Evolutionary conservation across 2,797 vertebrate species (phyloP).

Genomic region (Ciconia nigra): DNA sequence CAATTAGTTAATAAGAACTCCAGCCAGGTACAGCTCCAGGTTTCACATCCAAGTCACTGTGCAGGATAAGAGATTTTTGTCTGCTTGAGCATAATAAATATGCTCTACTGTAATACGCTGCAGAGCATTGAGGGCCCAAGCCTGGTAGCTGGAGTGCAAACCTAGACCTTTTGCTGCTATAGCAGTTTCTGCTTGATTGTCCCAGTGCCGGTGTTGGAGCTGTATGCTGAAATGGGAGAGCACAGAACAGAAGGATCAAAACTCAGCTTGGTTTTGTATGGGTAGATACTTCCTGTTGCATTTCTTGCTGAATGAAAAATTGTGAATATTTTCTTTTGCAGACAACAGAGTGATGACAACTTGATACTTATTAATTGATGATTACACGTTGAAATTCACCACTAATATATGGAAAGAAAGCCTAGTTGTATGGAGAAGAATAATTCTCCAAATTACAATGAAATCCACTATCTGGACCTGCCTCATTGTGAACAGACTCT

Average conservation of each 20-base stretch:
- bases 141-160: not conserved
- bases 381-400: not conserved
- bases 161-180: not conserved
- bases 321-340: constrained; percentile 18
- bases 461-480: not conserved
- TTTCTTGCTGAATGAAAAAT: not conserved
- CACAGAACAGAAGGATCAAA: not conserved
- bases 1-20: not conserved
- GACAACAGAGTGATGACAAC: constrained; percentile 69
- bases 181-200: not conserved
- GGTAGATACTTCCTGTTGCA: not conserved
- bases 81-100: not conserved
- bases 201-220: not conserved
- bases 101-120: not conserved
- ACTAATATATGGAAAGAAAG: not conserved
- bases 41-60: not conserved
- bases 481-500: not conserved
- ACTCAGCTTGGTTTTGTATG: not conserved
- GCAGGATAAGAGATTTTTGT: not conserved
- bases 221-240: not conserved
- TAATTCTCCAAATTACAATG: not conserved
- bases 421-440: not conserved
- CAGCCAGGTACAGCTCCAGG: not conserved
- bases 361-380: constrained; percentile 71
- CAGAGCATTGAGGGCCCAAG: not conserved